phyloP scores from a whole-genome alignment of 1,140 invertebrate species.

The Zeugodacus cucurbitae region DNA sequence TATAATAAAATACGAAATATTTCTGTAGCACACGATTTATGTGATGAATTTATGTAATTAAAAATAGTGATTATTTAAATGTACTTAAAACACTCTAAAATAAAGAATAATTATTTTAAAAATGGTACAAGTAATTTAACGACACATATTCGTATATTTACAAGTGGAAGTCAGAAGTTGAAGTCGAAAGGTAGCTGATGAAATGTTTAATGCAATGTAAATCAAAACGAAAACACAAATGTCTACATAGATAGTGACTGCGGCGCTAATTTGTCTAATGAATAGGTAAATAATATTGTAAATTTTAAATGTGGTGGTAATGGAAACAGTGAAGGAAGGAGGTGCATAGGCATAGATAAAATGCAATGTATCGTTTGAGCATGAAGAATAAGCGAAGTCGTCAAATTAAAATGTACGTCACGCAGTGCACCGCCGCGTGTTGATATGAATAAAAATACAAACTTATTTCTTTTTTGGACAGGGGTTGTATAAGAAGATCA shows the following conservation, averaged over 20 bases:
- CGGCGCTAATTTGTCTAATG: not conserved
- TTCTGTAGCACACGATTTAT: not conserved
- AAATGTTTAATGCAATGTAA: conserved; percentile 16
- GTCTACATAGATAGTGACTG: not conserved
- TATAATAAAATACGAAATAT: not conserved
- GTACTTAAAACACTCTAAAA: not conserved
- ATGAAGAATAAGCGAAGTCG: no score
- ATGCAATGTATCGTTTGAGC: no score
- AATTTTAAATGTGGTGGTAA: not conserved
- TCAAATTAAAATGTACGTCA: no score
- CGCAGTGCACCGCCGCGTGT: no score
- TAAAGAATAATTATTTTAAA: not conserved
- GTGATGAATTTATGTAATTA: not conserved
- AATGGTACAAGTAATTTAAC: not conserved
- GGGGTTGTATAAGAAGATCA: no score
- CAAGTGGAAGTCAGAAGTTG: not conserved
- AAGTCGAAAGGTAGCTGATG: not conserved
- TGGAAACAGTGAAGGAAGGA: not conserved
- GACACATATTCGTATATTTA: not conserved
- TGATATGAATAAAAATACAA: no score
- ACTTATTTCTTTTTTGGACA: no score
- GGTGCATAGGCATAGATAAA: not conserved
- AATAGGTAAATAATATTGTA: not conserved
- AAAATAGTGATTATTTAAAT: not conserved
- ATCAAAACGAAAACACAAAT: not conserved